Base-by-base conservation (phyloP, 2,797 vertebrate species). In the Hypotaenidia okinawae region DNA sequence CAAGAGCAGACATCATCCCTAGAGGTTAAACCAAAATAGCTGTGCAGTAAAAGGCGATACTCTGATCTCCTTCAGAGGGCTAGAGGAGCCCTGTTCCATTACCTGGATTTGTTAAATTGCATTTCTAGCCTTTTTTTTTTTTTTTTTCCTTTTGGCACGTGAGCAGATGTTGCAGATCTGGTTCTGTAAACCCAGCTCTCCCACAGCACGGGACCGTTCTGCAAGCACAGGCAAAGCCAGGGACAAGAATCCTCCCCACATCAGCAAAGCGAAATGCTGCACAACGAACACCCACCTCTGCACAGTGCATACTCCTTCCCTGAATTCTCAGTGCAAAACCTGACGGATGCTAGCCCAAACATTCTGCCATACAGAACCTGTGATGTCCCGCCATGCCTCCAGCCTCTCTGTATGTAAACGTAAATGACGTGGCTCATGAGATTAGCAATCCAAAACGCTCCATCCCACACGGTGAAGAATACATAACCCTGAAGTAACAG, bases 401-500 rank as follows among this genome's bases (percentile, higher is more conserved):
- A 88, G 70, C 9, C 57, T 49, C 75, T 57, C 67, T 32, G 10
- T 37, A 73, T 37, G 85, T 27, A 93, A 89, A 84, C 35, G 45
- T 57, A 64, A 87, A 94, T 63, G 79, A 81, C 55, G 69, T 4
- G 3, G 77, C 80, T 70, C 14, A 0, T n/a, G 47, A 59, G 76
- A 95, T 90, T 73, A 92, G 94, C 92, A 95, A 89, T 81, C 87
- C 87, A 91, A 94, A 96, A 72, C 10, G 55, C 76, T 84, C 55
- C 73, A 63, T 63, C 93, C 94, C 90, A 95, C 90, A 67, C 1
- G 3, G 39, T 7, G 80, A 74, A 64, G 72, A 95, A 89, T 87
- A 95, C 37, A 63, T 13, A 87, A 86, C 92, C 96, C 96, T 52
- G 72, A 87, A 95, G 95, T 91, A 92, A 96, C 49, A 78, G 66